Base-by-base conservation (phyloP, 1,140 invertebrate species). In the Drosophila melanica region DNA sequence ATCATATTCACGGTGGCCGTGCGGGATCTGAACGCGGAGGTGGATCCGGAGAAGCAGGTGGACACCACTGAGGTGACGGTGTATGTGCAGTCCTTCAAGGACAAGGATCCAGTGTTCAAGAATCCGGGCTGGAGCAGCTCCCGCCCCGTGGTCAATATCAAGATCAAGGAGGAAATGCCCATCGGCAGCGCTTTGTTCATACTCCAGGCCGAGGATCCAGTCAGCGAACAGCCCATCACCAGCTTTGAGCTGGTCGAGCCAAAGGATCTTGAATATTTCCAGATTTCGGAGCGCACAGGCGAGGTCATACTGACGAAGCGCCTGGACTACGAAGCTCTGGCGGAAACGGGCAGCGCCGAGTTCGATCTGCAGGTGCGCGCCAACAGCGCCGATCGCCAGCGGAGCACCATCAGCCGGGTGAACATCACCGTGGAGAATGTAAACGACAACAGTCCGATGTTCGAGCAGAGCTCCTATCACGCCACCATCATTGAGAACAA, bases 371-470 rank as follows among this genome's bases (percentile, higher is more conserved):
- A 95, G 79, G 95, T 97, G 1, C 93, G 95, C 77, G 96, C 96
- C 1, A 93, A 94, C 3, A 94, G 94, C 33, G 94, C 94, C 53
- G 95, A 96, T 84, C 94, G 94, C 3, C 94, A 94, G 54, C 93
- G 94, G 37, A 93, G 93, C 30, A 95, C 94, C 55, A 93, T 95
- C 79, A 95, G 94, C 62, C 94, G 94, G 67, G 95, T 96, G 0
- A 95, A 94, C 67, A 93, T 97, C 4, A 93, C 95, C 7, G 93
- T 97, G 11, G 94, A 95, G 69, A 97, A 97, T 86, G 93, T 96
- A 0, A 97, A 97, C 81, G 96, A 97, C 81, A 97, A 97, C 86
- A 93, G 94, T 75, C 96, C 97, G 0, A 92, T 93, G 48, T 97
- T 97, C 89, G 93, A 94, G 54, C 94, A 95, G 76, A 93, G 93